Conservation (phyloP, 2,113 vertebrate species). For the Trochalopteron elliotii region DNA sequence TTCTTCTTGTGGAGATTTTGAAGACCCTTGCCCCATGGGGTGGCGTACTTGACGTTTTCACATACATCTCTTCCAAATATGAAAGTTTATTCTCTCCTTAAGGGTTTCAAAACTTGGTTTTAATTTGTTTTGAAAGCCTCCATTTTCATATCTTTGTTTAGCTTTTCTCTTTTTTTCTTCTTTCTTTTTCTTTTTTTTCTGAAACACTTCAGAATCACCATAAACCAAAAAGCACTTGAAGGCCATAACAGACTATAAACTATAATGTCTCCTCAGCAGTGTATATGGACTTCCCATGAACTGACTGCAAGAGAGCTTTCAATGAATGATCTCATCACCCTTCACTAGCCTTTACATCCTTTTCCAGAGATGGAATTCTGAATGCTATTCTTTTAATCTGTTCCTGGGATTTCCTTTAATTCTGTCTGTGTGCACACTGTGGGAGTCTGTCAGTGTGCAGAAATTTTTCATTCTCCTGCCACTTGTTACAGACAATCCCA, state of each 20-base stretch:
- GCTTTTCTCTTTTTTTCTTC: fast-evolving
- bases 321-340: neutral
- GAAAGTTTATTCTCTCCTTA: neutral
- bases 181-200: too few relatives aligned
- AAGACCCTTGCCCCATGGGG: neutral
- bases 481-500: neutral
- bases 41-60: neutral
- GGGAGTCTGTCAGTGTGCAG: neutral
- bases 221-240: neutral
- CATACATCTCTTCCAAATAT: neutral
- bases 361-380: neutral
- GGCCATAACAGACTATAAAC: neutral
- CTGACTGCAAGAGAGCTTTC: neutral
- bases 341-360: neutral
- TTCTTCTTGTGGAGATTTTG: neutral
- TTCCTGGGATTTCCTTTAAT: neutral
- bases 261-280: neutral
- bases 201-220: neutral
- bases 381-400: neutral
- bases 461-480: neutral
- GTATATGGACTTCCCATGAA: neutral
- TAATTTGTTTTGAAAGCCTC: neutral
- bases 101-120: neutral
- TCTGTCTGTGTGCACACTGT: neutral
- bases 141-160: neutral